Conservation (phyloP, 2,888 invertebrate species). For the Beris chalybata region DNA sequence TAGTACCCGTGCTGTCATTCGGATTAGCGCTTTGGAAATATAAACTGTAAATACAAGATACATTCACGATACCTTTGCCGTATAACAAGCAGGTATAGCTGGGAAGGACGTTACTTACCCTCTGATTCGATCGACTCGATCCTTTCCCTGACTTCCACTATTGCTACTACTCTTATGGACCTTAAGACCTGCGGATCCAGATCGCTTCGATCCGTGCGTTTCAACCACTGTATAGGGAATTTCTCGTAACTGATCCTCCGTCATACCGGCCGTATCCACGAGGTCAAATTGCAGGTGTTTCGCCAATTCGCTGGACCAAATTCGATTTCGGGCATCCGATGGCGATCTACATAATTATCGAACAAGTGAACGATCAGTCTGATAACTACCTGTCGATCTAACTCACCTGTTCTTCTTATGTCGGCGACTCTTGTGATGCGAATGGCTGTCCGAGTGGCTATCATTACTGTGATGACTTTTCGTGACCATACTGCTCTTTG, state of each 20-base stretch:
- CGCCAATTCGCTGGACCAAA: slow-evolving; percentile 75
- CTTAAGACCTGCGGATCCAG: slow-evolving; percentile 52
- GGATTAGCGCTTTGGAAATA: slow-evolving; percentile 56
- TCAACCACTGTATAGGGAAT: slow-evolving; percentile 89
- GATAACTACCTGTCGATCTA: background rate
- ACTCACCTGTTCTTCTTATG: slow-evolving; percentile 65
- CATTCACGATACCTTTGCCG: slow-evolving; percentile 11
- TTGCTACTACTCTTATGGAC: slow-evolving; percentile 56
- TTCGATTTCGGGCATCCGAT: slow-evolving; percentile 69
- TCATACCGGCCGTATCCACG: slow-evolving; percentile 87
- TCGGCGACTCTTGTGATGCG: slow-evolving; percentile 54
- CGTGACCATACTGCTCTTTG: slow-evolving; percentile 61
- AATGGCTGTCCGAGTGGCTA: slow-evolving; percentile 59
- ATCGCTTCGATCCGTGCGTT: slow-evolving; percentile 57
- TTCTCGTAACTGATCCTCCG: slow-evolving; percentile 80
- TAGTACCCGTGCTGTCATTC: slow-evolving; percentile 52
- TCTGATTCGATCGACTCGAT: slow-evolving; percentile 56
- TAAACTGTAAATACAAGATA: slow-evolving; percentile 45
- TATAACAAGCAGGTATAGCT: slow-evolving; percentile 17
- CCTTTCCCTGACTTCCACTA: slow-evolving; percentile 51
- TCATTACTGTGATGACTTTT: slow-evolving; percentile 55
- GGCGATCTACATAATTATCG: slow-evolving; percentile 63
- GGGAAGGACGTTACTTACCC: slow-evolving; percentile 49
- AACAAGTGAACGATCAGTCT: slow-evolving; percentile 2
- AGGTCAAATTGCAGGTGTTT: slow-evolving; percentile 86